Evolutionary conservation across 2,888 invertebrate genomes (phyloP), one percentile per base, ranked within the genome.

Genomic region (Yponomeuta malinellus): DNA sequence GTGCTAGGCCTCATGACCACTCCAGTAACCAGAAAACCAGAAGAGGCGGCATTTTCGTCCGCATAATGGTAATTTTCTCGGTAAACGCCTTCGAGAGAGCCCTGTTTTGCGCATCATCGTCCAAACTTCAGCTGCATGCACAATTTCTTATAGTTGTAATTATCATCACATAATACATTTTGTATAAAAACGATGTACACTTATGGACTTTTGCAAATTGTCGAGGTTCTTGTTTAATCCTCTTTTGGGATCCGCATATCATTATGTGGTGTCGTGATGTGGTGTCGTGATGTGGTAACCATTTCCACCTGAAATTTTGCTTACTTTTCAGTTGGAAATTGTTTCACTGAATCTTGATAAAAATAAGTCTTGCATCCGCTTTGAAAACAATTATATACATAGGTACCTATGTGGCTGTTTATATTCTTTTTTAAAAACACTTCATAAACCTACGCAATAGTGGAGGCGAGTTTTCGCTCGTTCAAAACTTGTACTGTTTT

Each of bases 71-170:
- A 85, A 86, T 86, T 84, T 86, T 82, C 80, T 79, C 75, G 71
- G 79, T 81, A 63, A 85, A 82, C 81, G 78, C 78, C 77, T 76
- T 48, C 75, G 74, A 76, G 73, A 75, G 71, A 73, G 75, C 74
- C 76, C 73, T 79, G 77, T 81, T 83, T 83, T 84, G 81, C 80
- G 79, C 79, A 75, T 76, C 81, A 79, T 81, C 37, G 78, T 77
- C 52, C 52, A 15, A 59, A 59, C 52, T 59, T 59, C 52, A 75
- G 75, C 79, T 43, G 77, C 78, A 15, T 75, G 77, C 74, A 82
- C 80, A 89, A 89, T 89, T 89, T 89, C 78, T 84, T 83, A 59
- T 59, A 59, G 52, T 87, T 86, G 88, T 86, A 81, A 78, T 80
- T 79, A 81, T 83, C 82, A 80, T 81, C 81, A 78, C 80, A 74